Percentiles rank a stretch among this genome's conserved stretches.
These are phyloP conservation scores for Macquaria ambigua DNA, from an alignment of 2,113 vertebrate species.

Conservation along the genomic window DNA sequence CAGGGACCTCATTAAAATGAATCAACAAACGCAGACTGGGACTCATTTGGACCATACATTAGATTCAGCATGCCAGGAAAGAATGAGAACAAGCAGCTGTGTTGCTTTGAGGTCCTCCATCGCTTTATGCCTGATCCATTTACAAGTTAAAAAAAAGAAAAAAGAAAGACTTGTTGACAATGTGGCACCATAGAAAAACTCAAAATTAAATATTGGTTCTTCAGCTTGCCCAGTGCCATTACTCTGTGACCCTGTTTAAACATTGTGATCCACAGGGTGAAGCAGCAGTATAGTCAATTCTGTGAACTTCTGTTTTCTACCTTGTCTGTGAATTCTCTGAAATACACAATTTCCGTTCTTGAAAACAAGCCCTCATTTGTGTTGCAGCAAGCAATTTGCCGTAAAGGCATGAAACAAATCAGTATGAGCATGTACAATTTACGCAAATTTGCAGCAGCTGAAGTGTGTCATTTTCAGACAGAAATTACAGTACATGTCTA, in stretches of 20 bases:
- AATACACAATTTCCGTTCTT: conserved; percentile 14
- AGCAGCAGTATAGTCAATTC: conserved; percentile 6
- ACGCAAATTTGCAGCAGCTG: conserved; percentile 42
- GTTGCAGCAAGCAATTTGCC: conserved; percentile 37
- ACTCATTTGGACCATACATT: conserved; percentile 53
- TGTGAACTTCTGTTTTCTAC: conserved; percentile 4
- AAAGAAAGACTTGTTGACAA: too few relatives aligned
- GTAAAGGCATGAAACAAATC: conserved; percentile 34
- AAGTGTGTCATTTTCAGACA: conserved; percentile 40
- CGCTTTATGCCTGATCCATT: conserved; percentile 23
- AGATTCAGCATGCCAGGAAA: conserved; percentile 20
- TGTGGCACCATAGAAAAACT: conserved; percentile 6
- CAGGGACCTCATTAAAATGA: conserved; percentile 66
- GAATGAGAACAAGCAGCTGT: conserved; percentile 24
- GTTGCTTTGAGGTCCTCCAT: conserved; percentile 28
- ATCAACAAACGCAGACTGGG: conserved; percentile 55
- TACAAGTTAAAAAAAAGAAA: neutral
- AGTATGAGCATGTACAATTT: conserved; percentile 14
- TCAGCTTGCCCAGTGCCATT: neutral
- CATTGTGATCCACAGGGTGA: neutral
- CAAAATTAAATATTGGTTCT: conserved; percentile 18
- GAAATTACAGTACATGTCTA: conserved; percentile 31
- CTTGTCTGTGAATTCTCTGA: neutral
- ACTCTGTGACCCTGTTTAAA: neutral
- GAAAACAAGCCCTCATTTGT: conserved; percentile 36